Evolutionary conservation across 1,140 invertebrate genomes (phyloP), one percentile per base, ranked within the genome.

Genomic region (Hycleus phaleratus): DNA sequence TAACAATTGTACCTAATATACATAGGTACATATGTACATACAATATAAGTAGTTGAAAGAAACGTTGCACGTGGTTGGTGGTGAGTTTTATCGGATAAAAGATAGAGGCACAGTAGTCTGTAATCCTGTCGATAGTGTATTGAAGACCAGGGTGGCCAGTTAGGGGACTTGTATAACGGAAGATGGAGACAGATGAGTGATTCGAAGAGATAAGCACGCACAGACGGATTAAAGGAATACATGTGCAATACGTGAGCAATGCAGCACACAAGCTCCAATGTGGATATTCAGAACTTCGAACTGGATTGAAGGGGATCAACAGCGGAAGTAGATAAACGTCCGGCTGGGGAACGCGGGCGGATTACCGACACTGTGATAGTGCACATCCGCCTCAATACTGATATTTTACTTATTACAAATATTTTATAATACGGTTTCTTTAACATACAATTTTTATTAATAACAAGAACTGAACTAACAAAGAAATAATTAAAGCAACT

Each of bases 141-240:
- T 18, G 18, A 18, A 18, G 18, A 32, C 32, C 32, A 32, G 32
- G 32, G 32, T 32, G 32, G 32, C 32, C 32, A 32, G 18, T 7
- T 32, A 32, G 32, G 32, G 32, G 32, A 44, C 18, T 38, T 58
- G 62, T 48, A 51, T 40, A 38, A 46, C 32, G 32, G 32, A 32
- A 32, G 18, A 65, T 65, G 59, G 63, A 65, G 50, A 65, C 59
- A 65, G 63, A 67, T 63, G 66, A 67, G 60, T 60, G 66, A 63
- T 63, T 59, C 60, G 57, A 46, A 53, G 58, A 67, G 61, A 66
- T 63, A 64, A 63, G 59, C 64, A 66, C 64, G 64, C 59, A 32
- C 32, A n/a, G 51, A 26, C 26, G 62, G 65, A 64, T 68, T 62
- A 68, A 51, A 57, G 43, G n/a, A 43, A 46, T 63, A 53, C 54